Percentiles rank a stretch among this genome's conserved stretches.
Conservation (phyloP, 2,888 invertebrate genomes). For the Drosophila quasianomalipes region DNA sequence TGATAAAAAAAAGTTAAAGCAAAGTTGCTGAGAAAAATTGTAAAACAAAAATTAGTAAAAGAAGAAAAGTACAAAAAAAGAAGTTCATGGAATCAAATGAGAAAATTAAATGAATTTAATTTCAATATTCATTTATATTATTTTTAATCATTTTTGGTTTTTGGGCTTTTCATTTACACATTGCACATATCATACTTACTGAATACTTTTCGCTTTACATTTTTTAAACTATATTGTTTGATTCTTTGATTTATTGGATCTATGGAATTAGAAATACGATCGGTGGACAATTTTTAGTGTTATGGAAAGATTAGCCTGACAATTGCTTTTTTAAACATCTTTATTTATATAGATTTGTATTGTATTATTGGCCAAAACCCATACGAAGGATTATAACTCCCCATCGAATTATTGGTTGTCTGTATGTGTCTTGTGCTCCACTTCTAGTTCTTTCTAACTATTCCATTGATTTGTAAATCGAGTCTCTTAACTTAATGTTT, state of each 20-base stretch:
- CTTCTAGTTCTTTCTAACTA: not conserved
- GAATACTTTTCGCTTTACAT: not conserved
- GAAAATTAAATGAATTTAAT: slow-evolving; percentile 67
- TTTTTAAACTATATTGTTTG: not conserved
- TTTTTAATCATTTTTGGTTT: slow-evolving; percentile 50
- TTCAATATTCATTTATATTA: slow-evolving; percentile 59
- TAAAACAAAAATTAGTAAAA: not conserved
- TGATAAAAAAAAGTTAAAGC: slow-evolving; percentile 5
- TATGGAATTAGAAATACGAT: not conserved
- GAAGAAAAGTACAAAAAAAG: slow-evolving; percentile 3
- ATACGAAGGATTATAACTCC: not conserved
- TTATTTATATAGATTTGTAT: not conserved
- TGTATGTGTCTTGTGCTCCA: not conserved
- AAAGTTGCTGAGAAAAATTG: not conserved
- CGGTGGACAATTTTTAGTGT: not conserved
- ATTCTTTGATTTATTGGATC: not conserved
- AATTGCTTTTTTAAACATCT: not conserved
- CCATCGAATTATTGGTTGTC: not conserved
- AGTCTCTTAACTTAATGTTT: not conserved
- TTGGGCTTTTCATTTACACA: slow-evolving; percentile 39
- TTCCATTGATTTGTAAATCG: not conserved
- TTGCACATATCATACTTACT: not conserved
- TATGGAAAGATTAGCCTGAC: not conserved
- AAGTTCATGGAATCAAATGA: slow-evolving; percentile 19
- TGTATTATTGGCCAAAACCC: not conserved